Base-by-base conservation (phyloP, 1,140 invertebrate genomes). In the Venustaconcha ellipsiformis region DNA sequence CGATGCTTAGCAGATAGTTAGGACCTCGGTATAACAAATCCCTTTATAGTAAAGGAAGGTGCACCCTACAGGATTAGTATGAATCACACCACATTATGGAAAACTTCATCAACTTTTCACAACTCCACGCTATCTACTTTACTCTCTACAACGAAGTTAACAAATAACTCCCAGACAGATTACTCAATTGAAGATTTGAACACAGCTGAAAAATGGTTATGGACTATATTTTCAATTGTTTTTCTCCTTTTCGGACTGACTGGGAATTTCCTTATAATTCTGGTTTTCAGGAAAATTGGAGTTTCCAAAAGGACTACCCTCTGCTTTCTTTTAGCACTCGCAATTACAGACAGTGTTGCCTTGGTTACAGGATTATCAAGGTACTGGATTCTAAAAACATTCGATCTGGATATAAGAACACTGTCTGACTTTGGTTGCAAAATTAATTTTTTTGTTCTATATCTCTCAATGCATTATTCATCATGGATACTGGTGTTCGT, bases 401-500 rank as follows among this genome's bases (percentile, higher is more conserved):
- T 83, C 64, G 58, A 82, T 8, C 72, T 68, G 15, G 84, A 88
- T 68, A 62, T 86, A 14, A 64, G 82, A 48, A 66, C 62, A 17
- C 14, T 79, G 14, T 78, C 74, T 56, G 37, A 76, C 26, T 63
- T 64, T 13, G 72, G 78, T 0, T 87, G 86, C 68, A 82, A 82
- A 72, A 55, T 83, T 1, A 74, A 84, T 76, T 71, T 81, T 5
- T 87, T 85, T 71, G 57, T 83, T 14, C 72, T 84, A 1, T 87
- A 87, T 70, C 26, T 76, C 14, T 64, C 74, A 14, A 78, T 85
- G 78, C 80, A 87, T 30, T 82, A 73, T 70, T 87, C 85, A 0
- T 82, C 86, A 1, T 87, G 86, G 86, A 82, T 85, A 67, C 74
- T 86, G 15, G 85, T 84, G 15, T 76, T 78, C 18, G 78, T 86